Base-by-base conservation (phyloP, 2,888 invertebrate genomes). In the Anthophora plumipes region DNA sequence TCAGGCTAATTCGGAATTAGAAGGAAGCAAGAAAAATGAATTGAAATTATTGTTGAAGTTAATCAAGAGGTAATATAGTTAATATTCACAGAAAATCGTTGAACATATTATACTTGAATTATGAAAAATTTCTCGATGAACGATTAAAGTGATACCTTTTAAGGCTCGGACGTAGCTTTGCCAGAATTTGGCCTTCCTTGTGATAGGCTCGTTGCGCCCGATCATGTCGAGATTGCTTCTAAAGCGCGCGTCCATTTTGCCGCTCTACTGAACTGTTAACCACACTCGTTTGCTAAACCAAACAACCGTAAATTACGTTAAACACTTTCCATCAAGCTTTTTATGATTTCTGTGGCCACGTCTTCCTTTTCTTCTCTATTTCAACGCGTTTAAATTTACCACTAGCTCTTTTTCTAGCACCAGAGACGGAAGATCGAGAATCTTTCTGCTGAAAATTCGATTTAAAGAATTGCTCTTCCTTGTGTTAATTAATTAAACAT, bases 111-210 rank as follows among this genome's bases (percentile, higher is more conserved):
- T 6, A n/a, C 6, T 6, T 6, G 2, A 9, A 4, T n/a, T 37
- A 5, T 0, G 4, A 20, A 0, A 39, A 20, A 14, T 20, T 20
- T 0, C n/a, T 8, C 9, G 20, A 68, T n/a, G 12, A 57, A 48
- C 14, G 1, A 11, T 39, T 0, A n/a, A 22, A 0, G 12, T 20
- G 9, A 52, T 94, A 98, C 98, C 98, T 96, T 98, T 98, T 90
- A 98, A 95, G 94, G 98, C 98, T 94, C 98, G 96, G 94, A 98
- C 97, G 94, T 97, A 98, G 93, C 97, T 97, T 94, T 97, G 97
- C 98, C 98, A 98, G 95, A 98, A 98, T 95, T 96, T 98, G 94
- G 98, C 98, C 95, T 98, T 98, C 95, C 97, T 97, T 95, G 97
- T 97, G 94, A 97, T 96, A 94, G 97, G 96, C 95, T 98, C 98